Evolutionary conservation across 92 coral and sea anemone species (phyloP), one percentile per base, ranked within the genome.

Genomic region (Diadumene lineata): DNA sequence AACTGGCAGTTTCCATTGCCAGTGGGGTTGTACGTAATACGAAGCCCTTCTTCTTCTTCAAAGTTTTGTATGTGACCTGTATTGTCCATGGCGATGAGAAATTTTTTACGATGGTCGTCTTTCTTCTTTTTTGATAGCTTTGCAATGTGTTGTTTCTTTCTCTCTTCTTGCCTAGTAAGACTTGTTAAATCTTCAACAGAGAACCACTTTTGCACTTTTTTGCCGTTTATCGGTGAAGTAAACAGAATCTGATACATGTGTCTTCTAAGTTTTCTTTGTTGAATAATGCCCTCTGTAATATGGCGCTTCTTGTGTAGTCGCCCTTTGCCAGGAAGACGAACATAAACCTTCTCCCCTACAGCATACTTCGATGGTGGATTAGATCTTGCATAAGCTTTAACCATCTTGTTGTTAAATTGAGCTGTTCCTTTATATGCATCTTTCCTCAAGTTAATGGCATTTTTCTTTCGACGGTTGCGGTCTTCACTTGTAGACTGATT

Each of bases 341-440:
- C 46, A 7, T 79, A 78, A 24, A 84, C 72, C 31, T 53, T 69
- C 53, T 85, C 79, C 24, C 90, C 76, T 7, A 76, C 32, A 15
- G 27, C 56, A 73, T 81, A 86, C 31, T 43, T 11, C n/a, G 86
- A 76, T 18, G 83, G 83, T 17, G 83, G 84, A 77, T 86, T 16
- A 16, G 51, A 16, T 83, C 72, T 70, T 48, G 56, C 55, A 21
- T 70, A 50, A n/a, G 79, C 13, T 72, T 70, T 78, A 50, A 30
- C 22, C 75, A 76, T 76, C 15, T 73, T 13, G 11, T 65, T 32
- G 43, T 67, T 69, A 56, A 76, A 84, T 28, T 77, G 43, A 10
- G 25, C 66, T 27, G 84, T 72, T 27, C 80, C 84, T 34, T 24
- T 56, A 13, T 73, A 4, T 21, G 84, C 84, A 16, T 66, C 51